A percentile compares a stretch with the other conserved stretches of the same genome.
Conservation (phyloP, 2,113 vertebrate species). For the Chaenocephalus aceratus region DNA sequence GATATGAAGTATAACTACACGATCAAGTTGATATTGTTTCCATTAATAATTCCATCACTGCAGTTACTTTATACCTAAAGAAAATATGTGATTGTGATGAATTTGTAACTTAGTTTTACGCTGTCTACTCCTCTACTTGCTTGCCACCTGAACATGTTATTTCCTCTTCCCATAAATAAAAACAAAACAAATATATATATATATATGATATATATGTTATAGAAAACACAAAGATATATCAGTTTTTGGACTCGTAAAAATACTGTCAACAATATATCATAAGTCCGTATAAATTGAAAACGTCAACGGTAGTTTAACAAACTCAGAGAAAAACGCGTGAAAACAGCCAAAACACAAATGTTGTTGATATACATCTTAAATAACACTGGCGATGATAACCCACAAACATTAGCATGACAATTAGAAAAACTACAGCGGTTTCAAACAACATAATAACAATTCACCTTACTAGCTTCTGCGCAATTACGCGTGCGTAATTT, state of each 20-base stretch:
- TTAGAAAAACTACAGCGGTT: neutral
- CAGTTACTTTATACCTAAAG: neutral
- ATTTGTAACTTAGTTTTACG: neutral
- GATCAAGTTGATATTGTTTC: neutral
- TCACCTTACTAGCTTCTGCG: neutral
- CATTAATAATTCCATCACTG: neutral
- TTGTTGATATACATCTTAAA: neutral
- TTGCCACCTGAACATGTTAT: neutral
- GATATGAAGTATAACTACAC: neutral
- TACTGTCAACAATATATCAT: neutral
- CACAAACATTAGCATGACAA: neutral
- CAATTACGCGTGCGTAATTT: conserved; percentile 54
- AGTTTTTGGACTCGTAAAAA: neutral
- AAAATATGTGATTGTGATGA: neutral
- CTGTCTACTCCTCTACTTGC: neutral
- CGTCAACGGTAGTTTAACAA: neutral
- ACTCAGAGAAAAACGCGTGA: neutral
- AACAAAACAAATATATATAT: too few relatives aligned
- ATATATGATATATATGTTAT: too few relatives aligned
- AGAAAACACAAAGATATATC: too few relatives aligned
- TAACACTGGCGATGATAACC: rapidly evolving
- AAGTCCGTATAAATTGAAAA: neutral
- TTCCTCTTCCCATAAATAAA: neutral
- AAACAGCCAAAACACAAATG: neutral
- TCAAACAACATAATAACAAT: neutral